phyloP scores from a whole-genome alignment of 2,888 invertebrate genomes.

The Eilema depressum region DNA sequence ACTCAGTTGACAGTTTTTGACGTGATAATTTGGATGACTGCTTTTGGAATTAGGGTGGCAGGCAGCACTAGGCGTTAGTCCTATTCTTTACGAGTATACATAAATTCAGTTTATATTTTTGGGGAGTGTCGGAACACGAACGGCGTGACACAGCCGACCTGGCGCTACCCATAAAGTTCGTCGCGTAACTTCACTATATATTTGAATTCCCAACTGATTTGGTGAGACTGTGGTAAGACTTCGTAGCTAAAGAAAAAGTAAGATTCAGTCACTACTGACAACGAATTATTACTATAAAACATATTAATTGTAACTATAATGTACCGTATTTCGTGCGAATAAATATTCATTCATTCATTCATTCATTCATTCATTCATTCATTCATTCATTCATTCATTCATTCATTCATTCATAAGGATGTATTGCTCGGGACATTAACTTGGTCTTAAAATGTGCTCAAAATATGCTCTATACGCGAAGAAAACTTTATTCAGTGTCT shows the following conservation, averaged over 20 bases:
- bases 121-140: background rate
- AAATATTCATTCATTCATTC: too few species aligned
- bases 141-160: slow-evolving; percentile 51
- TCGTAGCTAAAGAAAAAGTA: slow-evolving; percentile 64
- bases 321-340: too few species aligned
- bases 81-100: background rate
- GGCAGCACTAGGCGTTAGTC: background rate
- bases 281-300: slow-evolving; percentile 56
- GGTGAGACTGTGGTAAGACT: slow-evolving; percentile 59
- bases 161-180: slow-evolving; percentile 72
- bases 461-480: too few species aligned
- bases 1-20: background rate
- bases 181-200: slow-evolving; percentile 71
- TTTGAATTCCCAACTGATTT: slow-evolving; percentile 68
- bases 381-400: too few species aligned
- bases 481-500: too few species aligned
- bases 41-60: background rate
- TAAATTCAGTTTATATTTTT: background rate
- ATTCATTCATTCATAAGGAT: too few species aligned
- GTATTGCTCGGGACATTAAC: too few species aligned
- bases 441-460: too few species aligned
- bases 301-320: too few species aligned
- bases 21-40: background rate
- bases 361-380: too few species aligned
- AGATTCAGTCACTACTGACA: slow-evolving; percentile 54